Conservation (phyloP, 1,140 invertebrate genomes). For the Drosophila arizonae region DNA sequence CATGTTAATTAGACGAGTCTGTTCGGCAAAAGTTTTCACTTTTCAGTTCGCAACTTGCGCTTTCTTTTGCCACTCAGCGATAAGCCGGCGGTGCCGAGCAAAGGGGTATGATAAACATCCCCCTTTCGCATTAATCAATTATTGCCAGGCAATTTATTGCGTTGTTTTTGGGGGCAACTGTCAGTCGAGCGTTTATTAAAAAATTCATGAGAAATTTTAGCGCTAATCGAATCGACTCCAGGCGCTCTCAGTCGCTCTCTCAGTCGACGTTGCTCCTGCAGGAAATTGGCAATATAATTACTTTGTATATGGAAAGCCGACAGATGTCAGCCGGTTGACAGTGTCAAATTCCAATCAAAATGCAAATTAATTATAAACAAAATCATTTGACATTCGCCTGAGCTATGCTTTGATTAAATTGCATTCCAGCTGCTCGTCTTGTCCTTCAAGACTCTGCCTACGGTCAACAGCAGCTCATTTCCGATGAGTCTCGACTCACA, state of each 20-base stretch:
- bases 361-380: conserved; percentile 82
- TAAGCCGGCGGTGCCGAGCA: conserved; percentile 23
- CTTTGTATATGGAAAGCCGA: conserved; percentile 59
- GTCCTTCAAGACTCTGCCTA: no score
- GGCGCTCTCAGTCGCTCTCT: conserved; percentile 1
- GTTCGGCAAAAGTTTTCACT: conserved; percentile 64
- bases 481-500: background rate
- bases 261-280: background rate
- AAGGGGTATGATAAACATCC: background rate
- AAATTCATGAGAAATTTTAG: conserved; percentile 46
- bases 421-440: conserved; percentile 28
- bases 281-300: conserved; percentile 60
- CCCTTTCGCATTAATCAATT: conserved; percentile 68
- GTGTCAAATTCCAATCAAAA: conserved; percentile 71
- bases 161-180: conserved; percentile 41
- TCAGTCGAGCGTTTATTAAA: conserved; percentile 63
- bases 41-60: conserved; percentile 21
- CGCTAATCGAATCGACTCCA: conserved; percentile 40
- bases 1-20: conserved; percentile 67
- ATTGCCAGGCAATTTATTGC: conserved; percentile 72
- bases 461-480: background rate
- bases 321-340: conserved; percentile 66
- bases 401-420: conserved; percentile 69
- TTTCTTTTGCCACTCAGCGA: conserved; percentile 43
- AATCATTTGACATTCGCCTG: conserved; percentile 65